Conservation (phyloP, 2,888 invertebrate genomes). For the Acronicta psi region DNA sequence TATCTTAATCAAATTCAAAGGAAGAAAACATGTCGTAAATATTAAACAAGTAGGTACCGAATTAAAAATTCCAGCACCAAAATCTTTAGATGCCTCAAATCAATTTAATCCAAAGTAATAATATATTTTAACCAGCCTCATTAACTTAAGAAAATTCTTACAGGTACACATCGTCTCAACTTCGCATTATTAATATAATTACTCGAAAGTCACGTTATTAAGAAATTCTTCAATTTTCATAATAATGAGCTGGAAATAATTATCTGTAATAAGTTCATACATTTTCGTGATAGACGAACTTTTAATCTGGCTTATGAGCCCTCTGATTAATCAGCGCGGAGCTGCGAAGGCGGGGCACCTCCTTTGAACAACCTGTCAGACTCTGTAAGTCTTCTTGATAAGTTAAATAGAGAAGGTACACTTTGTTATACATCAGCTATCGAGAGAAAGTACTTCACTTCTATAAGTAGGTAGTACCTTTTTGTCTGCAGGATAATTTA, state of each 20-base stretch:
- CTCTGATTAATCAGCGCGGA: slow-evolving; percentile 69
- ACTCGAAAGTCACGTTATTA: slow-evolving; percentile 45
- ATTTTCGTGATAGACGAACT: slow-evolving; percentile 72
- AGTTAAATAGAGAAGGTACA: slow-evolving; percentile 38
- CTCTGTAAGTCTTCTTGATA: slow-evolving; percentile 43
- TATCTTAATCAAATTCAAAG: too few species aligned
- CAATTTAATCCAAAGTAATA: background rate
- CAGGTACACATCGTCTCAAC: background rate
- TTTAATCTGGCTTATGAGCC: slow-evolving; percentile 74
- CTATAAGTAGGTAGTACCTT: too few species aligned
- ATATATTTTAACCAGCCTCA: background rate
- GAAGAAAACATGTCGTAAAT: too few species aligned
- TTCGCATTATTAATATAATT: slow-evolving; percentile 25
- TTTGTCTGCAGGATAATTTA: too few species aligned
- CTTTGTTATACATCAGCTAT: slow-evolving; percentile 11
- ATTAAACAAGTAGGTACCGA: too few species aligned
- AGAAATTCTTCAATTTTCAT: slow-evolving; percentile 66
- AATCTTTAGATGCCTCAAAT: too few species aligned
- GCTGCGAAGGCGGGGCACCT: slow-evolving; percentile 50
- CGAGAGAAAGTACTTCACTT: background rate
- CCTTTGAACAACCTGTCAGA: slow-evolving; percentile 57
- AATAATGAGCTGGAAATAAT: slow-evolving; percentile 66
- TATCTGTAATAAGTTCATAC: slow-evolving; percentile 73
- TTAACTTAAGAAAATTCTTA: slow-evolving; percentile 1
- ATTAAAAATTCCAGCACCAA: too few species aligned